These are phyloP conservation scores for Microcebus griseorufus DNA, from an alignment of 2,113 vertebrate genomes.

Conservation along the genomic window DNA sequence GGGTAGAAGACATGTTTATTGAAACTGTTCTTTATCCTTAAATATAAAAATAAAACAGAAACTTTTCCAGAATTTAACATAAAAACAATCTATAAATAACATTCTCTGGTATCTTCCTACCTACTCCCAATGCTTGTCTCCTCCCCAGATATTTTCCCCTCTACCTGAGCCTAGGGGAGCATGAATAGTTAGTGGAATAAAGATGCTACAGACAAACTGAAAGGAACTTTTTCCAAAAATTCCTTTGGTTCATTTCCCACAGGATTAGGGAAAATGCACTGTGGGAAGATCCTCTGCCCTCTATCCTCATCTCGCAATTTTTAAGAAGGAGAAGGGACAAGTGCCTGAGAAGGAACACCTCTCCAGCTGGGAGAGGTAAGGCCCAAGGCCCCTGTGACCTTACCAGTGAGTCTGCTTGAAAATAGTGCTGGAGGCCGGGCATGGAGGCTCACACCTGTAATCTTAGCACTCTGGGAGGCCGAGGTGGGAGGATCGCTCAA, in stretches of 20 bases:
- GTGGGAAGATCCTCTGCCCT: background rate
- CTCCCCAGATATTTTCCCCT: background rate
- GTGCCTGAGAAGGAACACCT: background rate
- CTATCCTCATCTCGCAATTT: background rate
- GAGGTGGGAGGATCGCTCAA: too few relatives aligned
- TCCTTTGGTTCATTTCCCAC: background rate
- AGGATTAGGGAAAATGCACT: background rate
- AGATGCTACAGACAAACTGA: background rate
- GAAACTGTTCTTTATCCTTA: background rate
- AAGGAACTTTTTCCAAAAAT: background rate
- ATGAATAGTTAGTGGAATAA: background rate
- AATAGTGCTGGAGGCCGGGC: background rate
- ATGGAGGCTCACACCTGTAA: too few relatives aligned
- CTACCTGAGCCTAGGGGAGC: background rate
- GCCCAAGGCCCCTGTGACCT: background rate
- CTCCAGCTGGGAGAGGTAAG: background rate
- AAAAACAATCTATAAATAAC: background rate
- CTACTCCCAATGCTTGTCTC: background rate
- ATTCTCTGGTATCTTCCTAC: background rate
- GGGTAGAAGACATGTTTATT: constrained; percentile 8
- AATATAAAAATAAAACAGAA: constrained; percentile 47
- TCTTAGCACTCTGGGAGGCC: too few relatives aligned
- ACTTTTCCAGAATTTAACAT: background rate
- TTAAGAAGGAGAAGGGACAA: background rate
- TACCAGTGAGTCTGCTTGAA: background rate